phyloP scores from a whole-genome alignment of 1,140 invertebrate species.

The Drosophila ogumai region DNA sequence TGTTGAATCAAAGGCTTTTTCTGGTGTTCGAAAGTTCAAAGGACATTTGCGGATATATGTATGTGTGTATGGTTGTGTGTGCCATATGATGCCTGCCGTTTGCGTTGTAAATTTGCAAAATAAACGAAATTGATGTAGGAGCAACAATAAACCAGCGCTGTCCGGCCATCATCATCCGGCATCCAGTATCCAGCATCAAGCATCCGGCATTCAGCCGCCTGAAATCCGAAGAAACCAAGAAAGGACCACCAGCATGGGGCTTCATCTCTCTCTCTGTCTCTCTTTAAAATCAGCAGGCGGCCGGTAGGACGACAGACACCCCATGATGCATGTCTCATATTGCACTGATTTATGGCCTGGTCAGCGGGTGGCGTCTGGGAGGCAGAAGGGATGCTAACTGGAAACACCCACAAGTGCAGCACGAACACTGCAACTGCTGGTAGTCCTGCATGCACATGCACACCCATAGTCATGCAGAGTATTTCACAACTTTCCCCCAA shows the following conservation, averaged over 20 bases:
- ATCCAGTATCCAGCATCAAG: not conserved
- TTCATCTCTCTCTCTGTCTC: slow-evolving; percentile 11
- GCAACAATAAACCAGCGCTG: slow-evolving; percentile 52
- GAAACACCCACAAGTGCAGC: slow-evolving; percentile 19
- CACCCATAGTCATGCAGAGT: slow-evolving; percentile 1
- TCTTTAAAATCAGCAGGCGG: slow-evolving; percentile 12
- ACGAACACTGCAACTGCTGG: slow-evolving; percentile 21
- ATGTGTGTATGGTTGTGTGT: not conserved
- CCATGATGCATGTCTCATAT: slow-evolving; percentile 55
- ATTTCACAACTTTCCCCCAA: slow-evolving; percentile 37
- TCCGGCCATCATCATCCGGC: slow-evolving; percentile 28
- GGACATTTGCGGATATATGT: slow-evolving; percentile 23
- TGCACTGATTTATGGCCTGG: slow-evolving; percentile 52
- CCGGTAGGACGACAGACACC: slow-evolving; percentile 28
- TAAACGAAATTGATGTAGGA: slow-evolving; percentile 60
- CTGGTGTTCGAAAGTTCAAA: slow-evolving; percentile 51
- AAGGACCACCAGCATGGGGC: slow-evolving; percentile 45
- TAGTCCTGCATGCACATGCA: slow-evolving; percentile 2
- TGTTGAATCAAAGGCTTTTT: slow-evolving; percentile 46
- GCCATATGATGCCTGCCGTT: slow-evolving; percentile 33
- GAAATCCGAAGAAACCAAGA: slow-evolving; percentile 53
- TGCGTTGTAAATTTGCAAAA: slow-evolving; percentile 60
- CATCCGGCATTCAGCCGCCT: slow-evolving; percentile 38
- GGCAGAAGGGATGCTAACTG: not conserved
- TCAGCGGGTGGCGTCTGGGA: slow-evolving; percentile 18